These are phyloP conservation scores for Neofelis nebulosa DNA, from an alignment of 2,113 vertebrate genomes.

Conservation along the genomic window DNA sequence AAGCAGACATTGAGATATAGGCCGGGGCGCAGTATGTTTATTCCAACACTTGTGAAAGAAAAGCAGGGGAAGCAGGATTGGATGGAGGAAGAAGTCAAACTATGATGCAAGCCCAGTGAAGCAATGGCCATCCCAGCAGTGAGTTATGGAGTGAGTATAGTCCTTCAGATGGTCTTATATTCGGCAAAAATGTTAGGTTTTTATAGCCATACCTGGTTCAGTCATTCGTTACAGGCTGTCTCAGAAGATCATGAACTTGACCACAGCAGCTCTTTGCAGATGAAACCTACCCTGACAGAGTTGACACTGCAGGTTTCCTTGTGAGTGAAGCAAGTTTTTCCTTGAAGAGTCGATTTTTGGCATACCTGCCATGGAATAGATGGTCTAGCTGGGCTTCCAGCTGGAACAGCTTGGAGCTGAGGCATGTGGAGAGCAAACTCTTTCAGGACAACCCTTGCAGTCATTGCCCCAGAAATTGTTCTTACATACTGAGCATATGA, in stretches of 20 bases:
- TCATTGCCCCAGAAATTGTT: neutral
- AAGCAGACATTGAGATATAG: neutral
- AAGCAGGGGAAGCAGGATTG: neutral
- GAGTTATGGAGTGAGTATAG: constrained; percentile 18
- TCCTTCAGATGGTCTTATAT: neutral
- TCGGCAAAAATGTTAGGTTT: constrained; percentile 4
- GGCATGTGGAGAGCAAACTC: neutral
- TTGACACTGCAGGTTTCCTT: neutral
- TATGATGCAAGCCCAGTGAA: neutral
- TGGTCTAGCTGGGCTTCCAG: neutral
- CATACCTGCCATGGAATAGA: neutral
- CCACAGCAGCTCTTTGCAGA: neutral
- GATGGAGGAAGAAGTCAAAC: constrained; percentile 29
- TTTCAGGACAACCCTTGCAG: neutral
- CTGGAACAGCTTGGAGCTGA: neutral
- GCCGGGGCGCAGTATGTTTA: neutral
- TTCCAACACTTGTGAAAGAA: neutral
- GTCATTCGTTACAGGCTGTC: neutral
- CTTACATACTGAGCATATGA: constrained; percentile 32
- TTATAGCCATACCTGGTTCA: neutral
- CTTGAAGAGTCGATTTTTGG: neutral
- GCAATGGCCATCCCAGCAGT: neutral
- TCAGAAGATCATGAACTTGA: neutral
- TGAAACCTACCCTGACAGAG: neutral
- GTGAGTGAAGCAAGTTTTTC: neutral